Percentiles rank a stretch among this genome's conserved stretches.
phyloP scores from a whole-genome alignment of 2,888 invertebrate genomes.

The Lithophane socia region DNA sequence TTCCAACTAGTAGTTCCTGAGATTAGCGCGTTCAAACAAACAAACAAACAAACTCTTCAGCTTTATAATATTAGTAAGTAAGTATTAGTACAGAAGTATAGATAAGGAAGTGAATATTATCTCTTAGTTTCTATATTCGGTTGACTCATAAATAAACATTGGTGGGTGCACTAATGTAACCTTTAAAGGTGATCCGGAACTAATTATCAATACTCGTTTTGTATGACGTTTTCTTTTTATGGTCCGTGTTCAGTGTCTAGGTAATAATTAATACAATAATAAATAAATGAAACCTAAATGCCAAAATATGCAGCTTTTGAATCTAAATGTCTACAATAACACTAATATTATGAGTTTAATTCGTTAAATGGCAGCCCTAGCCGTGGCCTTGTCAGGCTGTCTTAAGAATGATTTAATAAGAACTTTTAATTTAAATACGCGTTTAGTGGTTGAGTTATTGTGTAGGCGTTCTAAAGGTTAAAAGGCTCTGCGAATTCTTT shows the following conservation, averaged over 20 bases:
- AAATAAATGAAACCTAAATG: not conserved
- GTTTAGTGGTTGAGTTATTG: constrained; percentile 13
- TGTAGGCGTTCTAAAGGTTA: constrained; percentile 29
- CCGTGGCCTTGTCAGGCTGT: constrained; percentile 12
- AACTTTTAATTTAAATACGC: constrained; percentile 32
- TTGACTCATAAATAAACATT: not conserved
- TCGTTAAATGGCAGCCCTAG: constrained; percentile 9
- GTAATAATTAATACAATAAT: not conserved
- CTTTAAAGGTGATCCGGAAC: not conserved
- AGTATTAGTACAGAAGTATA: no score
- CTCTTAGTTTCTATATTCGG: not conserved
- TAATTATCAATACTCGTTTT: not conserved
- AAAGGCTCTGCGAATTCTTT: not conserved
- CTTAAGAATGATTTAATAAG: constrained; percentile 22
- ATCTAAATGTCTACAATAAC: not conserved
- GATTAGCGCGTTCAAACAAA: no score
- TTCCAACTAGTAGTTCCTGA: no score
- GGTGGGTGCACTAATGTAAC: not conserved
- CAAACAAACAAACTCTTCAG: no score
- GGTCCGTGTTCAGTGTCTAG: not conserved
- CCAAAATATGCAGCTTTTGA: not conserved
- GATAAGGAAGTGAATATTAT: not conserved
- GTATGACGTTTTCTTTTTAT: not conserved
- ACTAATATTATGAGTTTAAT: not conserved
- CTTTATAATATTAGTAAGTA: no score